Conservation (phyloP, 2,888 invertebrate species). For the Idaea aversata region DNA sequence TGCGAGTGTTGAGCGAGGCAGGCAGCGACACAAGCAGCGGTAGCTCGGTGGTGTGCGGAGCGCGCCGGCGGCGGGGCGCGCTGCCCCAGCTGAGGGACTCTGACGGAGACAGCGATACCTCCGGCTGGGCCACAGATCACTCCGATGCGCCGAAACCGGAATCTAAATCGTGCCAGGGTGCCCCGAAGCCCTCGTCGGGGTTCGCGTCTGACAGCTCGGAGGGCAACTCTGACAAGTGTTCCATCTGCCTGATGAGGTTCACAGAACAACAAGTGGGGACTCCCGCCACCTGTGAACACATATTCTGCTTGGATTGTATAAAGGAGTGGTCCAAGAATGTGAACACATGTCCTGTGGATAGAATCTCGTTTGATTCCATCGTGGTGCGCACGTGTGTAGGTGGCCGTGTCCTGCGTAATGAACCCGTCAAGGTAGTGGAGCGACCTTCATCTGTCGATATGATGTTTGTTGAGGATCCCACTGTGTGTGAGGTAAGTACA, state of each 20-base stretch:
- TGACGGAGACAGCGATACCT: constrained; percentile 59
- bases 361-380: constrained; percentile 88
- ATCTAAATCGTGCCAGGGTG: neutral
- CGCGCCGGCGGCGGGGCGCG: constrained; percentile 53
- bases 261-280: constrained; percentile 89
- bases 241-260: constrained; percentile 92
- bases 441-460: constrained; percentile 75
- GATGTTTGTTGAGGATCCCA: constrained; percentile 82
- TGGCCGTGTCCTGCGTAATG: constrained; percentile 83
- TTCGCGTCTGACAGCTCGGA: constrained; percentile 83
- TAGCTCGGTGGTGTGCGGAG: constrained; percentile 65
- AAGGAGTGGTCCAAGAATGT: constrained; percentile 97
- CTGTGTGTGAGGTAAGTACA: constrained; percentile 87
- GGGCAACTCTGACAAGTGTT: constrained; percentile 90
- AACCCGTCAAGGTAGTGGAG: constrained; percentile 81
- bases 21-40: constrained; percentile 74
- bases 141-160: constrained; percentile 28
- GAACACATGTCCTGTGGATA: constrained; percentile 96
- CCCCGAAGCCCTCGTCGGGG: constrained; percentile 43
- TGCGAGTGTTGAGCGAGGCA: constrained; percentile 75
- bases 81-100: constrained; percentile 62
- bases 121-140: constrained; percentile 52
- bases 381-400: constrained; percentile 85
- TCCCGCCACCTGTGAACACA: constrained; percentile 93
- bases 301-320: constrained; percentile 94